Percentiles rank a stretch among this genome's conserved stretches.
Conservation (phyloP, 2,888 invertebrate genomes). For the Geophilus truncorum region DNA sequence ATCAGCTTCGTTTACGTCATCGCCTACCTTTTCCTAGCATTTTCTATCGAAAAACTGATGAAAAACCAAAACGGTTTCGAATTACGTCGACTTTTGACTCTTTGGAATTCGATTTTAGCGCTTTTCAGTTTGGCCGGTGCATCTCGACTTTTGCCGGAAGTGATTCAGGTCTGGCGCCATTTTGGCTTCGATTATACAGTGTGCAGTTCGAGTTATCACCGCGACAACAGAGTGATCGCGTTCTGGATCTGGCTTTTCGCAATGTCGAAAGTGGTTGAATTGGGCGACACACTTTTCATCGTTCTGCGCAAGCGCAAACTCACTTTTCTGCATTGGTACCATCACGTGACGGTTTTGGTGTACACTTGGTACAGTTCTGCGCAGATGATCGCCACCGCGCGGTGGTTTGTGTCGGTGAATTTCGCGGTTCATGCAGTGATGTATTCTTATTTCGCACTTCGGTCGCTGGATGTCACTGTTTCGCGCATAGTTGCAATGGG, state of each 20-base stretch:
- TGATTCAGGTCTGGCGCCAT: conserved; percentile 45
- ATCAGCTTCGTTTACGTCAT: conserved; percentile 42
- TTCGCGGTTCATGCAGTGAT: conserved; percentile 42
- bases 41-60: conserved; percentile 50
- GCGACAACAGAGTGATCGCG: conserved; percentile 45
- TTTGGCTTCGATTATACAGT: conserved; percentile 51
- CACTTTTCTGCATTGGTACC: conserved; percentile 85
- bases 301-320: conserved; percentile 81
- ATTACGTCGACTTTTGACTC: conserved; percentile 48
- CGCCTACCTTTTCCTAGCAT: conserved; percentile 50
- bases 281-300: conserved; percentile 93
- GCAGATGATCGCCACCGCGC: conserved; percentile 49
- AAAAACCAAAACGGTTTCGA: conserved; percentile 48
- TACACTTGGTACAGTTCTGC: conserved; percentile 54
- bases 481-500: conserved; percentile 46
- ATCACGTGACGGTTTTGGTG: conserved; percentile 49
- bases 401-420: conserved; percentile 70
- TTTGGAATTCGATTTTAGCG: conserved; percentile 53
- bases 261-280: conserved; percentile 89
- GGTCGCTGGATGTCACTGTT: conserved; percentile 36
- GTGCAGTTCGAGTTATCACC: conserved; percentile 44
- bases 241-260: conserved; percentile 52
- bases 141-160: conserved; percentile 50
- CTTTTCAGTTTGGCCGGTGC: conserved; percentile 51
- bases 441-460: conserved; percentile 40